Percentiles rank a stretch among this genome's conserved stretches.
These are phyloP conservation scores for Danio aesculapii DNA, from an alignment of 2,797 vertebrate species.

Conservation along the genomic window DNA sequence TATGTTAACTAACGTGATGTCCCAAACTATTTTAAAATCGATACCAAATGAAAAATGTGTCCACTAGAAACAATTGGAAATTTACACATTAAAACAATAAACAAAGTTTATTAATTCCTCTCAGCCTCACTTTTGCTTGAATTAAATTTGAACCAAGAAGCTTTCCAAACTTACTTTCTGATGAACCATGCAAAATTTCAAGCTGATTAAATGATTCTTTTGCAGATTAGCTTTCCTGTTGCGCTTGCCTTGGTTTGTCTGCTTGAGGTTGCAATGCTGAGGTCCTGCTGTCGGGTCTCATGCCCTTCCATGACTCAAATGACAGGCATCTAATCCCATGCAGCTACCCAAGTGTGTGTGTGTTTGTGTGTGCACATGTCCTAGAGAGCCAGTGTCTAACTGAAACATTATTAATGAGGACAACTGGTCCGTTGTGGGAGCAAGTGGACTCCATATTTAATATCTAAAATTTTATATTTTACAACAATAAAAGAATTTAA, in stretches of 20 bases:
- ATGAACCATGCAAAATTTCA: not conserved
- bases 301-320: constrained; percentile 17
- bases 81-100: not conserved
- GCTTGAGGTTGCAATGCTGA: not conserved
- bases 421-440: constrained; percentile 48
- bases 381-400: constrained; percentile 32
- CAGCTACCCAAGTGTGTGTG: constrained; percentile 18
- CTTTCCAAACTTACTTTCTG: not conserved
- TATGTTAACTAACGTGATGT: no score
- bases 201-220: not conserved
- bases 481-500: constrained; percentile 2
- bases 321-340: constrained; percentile 29
- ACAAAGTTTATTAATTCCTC: not conserved
- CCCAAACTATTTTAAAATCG: not conserved
- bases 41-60: not conserved
- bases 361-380: not conserved
- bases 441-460: constrained; percentile 16
- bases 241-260: not conserved
- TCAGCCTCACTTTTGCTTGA: not conserved
- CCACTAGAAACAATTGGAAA: not conserved
- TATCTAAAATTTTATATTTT: constrained; percentile 45
- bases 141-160: not conserved
- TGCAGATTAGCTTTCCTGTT: not conserved
- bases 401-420: constrained; percentile 59
- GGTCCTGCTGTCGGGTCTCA: constrained; percentile 17